Evolutionary conservation across 2,113 vertebrate species (phyloP).

Genomic region (Leucosticte australis): DNA sequence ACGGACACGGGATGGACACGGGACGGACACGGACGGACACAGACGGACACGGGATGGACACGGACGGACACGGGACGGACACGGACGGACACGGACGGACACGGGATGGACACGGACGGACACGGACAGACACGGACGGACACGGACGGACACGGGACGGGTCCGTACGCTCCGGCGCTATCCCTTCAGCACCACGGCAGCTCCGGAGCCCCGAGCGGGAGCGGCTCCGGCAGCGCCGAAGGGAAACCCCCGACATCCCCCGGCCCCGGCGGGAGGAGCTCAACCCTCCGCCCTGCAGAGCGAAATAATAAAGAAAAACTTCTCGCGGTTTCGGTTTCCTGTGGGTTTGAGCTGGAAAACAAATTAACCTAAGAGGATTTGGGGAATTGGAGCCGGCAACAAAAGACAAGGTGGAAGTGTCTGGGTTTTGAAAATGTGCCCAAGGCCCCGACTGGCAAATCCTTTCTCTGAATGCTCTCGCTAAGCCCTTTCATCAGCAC

Average conservation of each 20-base stretch:
- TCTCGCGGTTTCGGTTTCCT: background rate
- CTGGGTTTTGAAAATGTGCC: background rate
- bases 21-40: too few relatives aligned
- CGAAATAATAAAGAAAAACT: background rate
- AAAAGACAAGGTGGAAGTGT: slow-evolving; percentile 18
- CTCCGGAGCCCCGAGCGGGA: background rate
- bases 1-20: too few relatives aligned
- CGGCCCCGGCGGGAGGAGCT: background rate
- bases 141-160: background rate
- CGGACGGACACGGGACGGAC: too few relatives aligned
- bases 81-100: too few relatives aligned
- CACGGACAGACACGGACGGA: fast-evolving
- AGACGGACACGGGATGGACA: too few relatives aligned
- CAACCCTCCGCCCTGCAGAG: fast-evolving
- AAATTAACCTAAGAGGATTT: slow-evolving; percentile 38
- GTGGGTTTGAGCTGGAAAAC: background rate
- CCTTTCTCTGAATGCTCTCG: background rate
- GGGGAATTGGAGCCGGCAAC: background rate
- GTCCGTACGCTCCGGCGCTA: background rate
- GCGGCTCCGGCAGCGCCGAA: background rate
- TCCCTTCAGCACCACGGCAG: slow-evolving; percentile 70
- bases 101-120: background rate
- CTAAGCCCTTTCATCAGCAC: background rate
- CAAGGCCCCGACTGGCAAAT: background rate
- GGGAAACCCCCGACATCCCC: background rate